These are phyloP conservation scores for Sminthurides bifidus DNA, from an alignment of 1,140 invertebrate genomes.

Conservation along the genomic window DNA sequence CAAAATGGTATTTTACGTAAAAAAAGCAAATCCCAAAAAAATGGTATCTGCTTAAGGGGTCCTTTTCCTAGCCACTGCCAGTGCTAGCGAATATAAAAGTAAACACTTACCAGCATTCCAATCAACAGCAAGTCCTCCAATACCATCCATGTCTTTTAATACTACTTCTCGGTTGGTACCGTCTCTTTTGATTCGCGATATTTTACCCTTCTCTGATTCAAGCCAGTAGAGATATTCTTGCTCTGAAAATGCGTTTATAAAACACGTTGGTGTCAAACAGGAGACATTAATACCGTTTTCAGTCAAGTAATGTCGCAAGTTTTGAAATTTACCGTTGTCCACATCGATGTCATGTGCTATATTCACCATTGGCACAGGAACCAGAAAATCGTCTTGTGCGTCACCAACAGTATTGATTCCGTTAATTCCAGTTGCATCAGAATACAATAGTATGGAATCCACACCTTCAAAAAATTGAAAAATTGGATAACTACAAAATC, in stretches of 20 bases:
- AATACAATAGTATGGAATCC: conserved; percentile 62
- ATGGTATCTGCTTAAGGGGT: too few species aligned
- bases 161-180: conserved; percentile 53
- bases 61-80: too few species aligned
- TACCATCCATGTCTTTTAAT: conserved; percentile 44
- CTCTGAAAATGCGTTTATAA: conserved; percentile 34
- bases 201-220: conserved; percentile 58
- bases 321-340: conserved; percentile 44
- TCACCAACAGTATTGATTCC: conserved; percentile 48
- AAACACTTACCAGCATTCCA: conserved; percentile 37
- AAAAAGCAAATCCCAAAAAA: too few species aligned
- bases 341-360: conserved; percentile 66
- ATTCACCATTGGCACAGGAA: conserved; percentile 62
- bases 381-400: conserved; percentile 46
- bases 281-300: background rate
- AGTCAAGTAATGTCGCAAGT: background rate
- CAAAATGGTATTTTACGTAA: too few species aligned
- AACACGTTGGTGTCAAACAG: conserved; percentile 4
- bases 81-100: conserved; percentile 1
- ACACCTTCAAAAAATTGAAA: conserved; percentile 34
- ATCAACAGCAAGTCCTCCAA: conserved; percentile 41
- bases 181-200: conserved; percentile 62
- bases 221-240: conserved; percentile 65
- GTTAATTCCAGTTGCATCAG: conserved; percentile 43
- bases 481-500: too few species aligned